phyloP scores from a whole-genome alignment of 2,797 vertebrate species.

The Crocodylus rhombifer region DNA sequence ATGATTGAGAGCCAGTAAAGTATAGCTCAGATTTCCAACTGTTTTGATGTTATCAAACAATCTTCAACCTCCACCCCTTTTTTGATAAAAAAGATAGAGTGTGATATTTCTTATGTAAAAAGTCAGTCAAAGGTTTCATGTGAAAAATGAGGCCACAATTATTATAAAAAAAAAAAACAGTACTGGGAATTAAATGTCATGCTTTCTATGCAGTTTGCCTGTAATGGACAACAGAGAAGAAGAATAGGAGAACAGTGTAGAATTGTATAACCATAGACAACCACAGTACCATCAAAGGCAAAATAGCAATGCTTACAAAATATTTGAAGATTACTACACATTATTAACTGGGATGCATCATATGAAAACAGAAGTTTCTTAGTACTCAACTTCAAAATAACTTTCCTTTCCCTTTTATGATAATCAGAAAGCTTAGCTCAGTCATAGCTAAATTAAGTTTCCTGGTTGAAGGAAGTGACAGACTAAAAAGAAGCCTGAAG shows the following conservation, averaged over 20 bases:
- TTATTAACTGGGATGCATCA: background rate
- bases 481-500: background rate
- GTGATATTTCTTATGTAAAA: background rate
- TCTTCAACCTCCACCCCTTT: too few relatives aligned
- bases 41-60: background rate
- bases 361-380: constrained; percentile 1
- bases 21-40: background rate
- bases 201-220: constrained; percentile 72
- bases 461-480: background rate
- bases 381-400: background rate
- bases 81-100: background rate
- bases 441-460: background rate
- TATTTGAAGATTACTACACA: constrained; percentile 1
- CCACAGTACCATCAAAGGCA: constrained; percentile 51
- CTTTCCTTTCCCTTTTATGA: background rate
- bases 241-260: constrained; percentile 66
- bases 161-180: background rate
- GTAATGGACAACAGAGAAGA: constrained; percentile 62
- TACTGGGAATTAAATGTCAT: background rate
- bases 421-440: background rate
- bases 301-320: constrained; percentile 55
- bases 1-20: constrained; percentile 3
- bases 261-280: constrained; percentile 52
- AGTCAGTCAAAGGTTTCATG: background rate
- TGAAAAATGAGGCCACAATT: background rate